Evolutionary conservation across 2,797 vertebrate species (phyloP).

Genomic region (Cottoperca gobio): DNA sequence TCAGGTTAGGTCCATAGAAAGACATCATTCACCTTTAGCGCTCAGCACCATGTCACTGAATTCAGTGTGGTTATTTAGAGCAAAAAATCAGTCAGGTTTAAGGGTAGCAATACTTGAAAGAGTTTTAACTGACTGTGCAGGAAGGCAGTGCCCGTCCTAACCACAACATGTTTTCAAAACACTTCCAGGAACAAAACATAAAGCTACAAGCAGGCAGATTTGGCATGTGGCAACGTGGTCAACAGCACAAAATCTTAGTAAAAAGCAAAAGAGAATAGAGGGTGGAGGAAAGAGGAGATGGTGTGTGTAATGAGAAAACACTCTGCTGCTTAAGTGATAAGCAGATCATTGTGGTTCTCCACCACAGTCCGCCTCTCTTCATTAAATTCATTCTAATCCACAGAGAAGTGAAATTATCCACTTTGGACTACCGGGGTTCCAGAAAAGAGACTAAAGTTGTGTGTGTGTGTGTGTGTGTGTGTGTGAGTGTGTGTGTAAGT

Average conservation of each 20-base stretch:
- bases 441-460: slow-evolving; percentile 21
- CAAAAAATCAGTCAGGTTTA: slow-evolving; percentile 40
- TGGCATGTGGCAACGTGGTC: slow-evolving; percentile 50
- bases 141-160: slow-evolving; percentile 5
- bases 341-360: slow-evolving; percentile 44
- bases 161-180: slow-evolving; percentile 40
- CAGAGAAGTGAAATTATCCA: slow-evolving; percentile 27
- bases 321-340: slow-evolving; percentile 42
- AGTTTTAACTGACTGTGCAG: slow-evolving; percentile 43
- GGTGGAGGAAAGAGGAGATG: slow-evolving; percentile 17
- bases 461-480: background rate
- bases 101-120: slow-evolving; percentile 37
- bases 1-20: slow-evolving; percentile 51
- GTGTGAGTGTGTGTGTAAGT: background rate
- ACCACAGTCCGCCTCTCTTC: slow-evolving; percentile 15
- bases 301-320: slow-evolving; percentile 5
- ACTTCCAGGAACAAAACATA: slow-evolving; percentile 42
- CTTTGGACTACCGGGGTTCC: slow-evolving; percentile 4
- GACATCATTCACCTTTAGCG: slow-evolving; percentile 25
- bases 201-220: slow-evolving; percentile 56
- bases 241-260: slow-evolving; percentile 43
- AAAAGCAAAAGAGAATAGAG: slow-evolving; percentile 13
- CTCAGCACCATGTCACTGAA: slow-evolving; percentile 25
- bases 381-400: slow-evolving; percentile 51
- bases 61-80: slow-evolving; percentile 39